Conservation (phyloP, 1,140 invertebrate species). For the Drosophila kohkoa region DNA sequence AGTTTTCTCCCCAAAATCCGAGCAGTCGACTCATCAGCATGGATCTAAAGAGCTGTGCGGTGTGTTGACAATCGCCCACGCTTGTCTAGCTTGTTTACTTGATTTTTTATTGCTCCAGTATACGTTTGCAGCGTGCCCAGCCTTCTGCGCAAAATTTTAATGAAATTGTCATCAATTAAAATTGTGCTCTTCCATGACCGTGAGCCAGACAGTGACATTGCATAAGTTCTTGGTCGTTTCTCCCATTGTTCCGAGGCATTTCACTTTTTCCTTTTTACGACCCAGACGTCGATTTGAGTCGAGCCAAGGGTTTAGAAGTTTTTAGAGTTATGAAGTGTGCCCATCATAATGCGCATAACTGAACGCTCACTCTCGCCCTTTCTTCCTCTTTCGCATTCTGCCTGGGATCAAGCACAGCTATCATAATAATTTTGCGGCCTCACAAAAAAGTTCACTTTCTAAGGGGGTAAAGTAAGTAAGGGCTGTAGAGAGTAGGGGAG, state of each 20-base stretch:
- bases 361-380: constrained; percentile 31
- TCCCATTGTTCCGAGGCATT: background rate
- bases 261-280: constrained; percentile 61
- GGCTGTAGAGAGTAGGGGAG: constrained; percentile 25
- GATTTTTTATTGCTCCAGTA: constrained; percentile 65
- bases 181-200: constrained; percentile 66
- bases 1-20: constrained; percentile 12
- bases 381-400: background rate
- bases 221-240: constrained; percentile 44
- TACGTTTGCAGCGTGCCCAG: constrained; percentile 40
- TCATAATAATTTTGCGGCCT: constrained; percentile 84
- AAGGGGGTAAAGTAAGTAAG: constrained; percentile 40
- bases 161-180: constrained; percentile 84
- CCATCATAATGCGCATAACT: constrained; percentile 69
- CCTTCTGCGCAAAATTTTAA: constrained; percentile 60
- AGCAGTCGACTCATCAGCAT: constrained; percentile 16
- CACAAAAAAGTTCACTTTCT: constrained; percentile 43
- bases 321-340: constrained; percentile 58
- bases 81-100: constrained; percentile 59
- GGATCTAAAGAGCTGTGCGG: background rate
- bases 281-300: constrained; percentile 57
- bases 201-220: constrained; percentile 67
- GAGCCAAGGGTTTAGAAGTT: constrained; percentile 63
- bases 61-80: constrained; percentile 11
- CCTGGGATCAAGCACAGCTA: constrained; percentile 72